phyloP scores from a whole-genome alignment of 2,113 vertebrate genomes.

The Ceyx margarethae region DNA sequence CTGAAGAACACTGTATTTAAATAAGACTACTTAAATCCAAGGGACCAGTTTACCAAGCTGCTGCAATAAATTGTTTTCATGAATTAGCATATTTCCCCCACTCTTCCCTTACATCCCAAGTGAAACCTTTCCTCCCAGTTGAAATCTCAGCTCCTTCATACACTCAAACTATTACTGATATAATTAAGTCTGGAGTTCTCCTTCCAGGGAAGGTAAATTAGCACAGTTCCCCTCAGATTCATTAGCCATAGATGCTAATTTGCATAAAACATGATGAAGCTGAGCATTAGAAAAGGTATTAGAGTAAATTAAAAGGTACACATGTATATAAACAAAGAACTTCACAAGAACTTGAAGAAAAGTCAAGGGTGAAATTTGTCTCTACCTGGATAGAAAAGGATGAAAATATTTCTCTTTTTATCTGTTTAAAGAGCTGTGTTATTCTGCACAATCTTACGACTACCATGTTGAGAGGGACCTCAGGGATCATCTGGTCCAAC shows the following conservation, averaged over 20 bases:
- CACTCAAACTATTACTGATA: background rate
- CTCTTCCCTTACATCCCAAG: background rate
- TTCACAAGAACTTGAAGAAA: background rate
- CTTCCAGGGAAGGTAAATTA: background rate
- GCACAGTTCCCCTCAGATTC: background rate
- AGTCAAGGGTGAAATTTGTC: background rate
- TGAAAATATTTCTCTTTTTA: background rate
- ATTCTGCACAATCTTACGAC: background rate
- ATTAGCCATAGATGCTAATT: background rate
- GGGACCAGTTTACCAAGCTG: background rate
- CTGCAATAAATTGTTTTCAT: background rate
- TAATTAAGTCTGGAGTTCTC: background rate
- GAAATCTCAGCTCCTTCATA: background rate
- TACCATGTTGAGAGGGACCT: background rate
- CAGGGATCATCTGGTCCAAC: background rate
- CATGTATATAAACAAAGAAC: background rate
- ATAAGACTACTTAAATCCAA: background rate
- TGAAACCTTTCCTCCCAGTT: background rate
- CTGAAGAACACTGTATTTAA: background rate
- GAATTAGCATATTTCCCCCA: background rate
- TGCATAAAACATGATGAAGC: background rate
- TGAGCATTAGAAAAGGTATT: background rate
- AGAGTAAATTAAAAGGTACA: background rate
- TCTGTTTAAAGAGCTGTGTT: background rate
- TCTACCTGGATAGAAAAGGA: background rate